Conservation (phyloP, 1,140 invertebrate species). For the Lasioglossum baleicum region DNA sequence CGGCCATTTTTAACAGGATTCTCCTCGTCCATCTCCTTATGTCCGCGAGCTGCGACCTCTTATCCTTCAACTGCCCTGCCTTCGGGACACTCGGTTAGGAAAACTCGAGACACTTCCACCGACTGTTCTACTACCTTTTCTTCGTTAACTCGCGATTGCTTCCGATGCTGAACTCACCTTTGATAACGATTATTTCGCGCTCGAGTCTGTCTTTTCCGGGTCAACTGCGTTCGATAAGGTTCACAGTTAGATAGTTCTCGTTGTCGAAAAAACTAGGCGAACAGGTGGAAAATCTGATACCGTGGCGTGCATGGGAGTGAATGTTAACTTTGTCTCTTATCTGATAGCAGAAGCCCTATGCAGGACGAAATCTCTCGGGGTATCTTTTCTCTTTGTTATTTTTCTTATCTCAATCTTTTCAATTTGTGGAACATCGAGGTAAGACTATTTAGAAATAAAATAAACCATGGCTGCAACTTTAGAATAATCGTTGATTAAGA, state of each 20-base stretch:
- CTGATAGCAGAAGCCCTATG: no score
- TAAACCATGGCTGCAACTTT: no score
- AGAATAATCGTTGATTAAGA: no score
- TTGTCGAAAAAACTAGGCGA: not conserved
- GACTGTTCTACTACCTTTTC: not conserved
- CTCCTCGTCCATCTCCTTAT: constrained; percentile 31
- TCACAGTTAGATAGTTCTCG: not conserved
- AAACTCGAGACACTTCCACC: not conserved
- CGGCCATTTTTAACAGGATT: constrained; percentile 64
- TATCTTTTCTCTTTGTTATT: no score
- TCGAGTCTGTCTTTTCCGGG: not conserved
- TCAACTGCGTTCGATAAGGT: not conserved
- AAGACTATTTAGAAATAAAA: no score
- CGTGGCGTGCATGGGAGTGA: no score
- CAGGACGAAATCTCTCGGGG: no score
- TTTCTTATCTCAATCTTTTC: no score
- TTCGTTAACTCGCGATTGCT: constrained; percentile 17
- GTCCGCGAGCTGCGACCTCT: constrained; percentile 24
- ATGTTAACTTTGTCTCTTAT: no score
- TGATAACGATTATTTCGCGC: not conserved
- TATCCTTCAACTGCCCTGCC: constrained; percentile 10
- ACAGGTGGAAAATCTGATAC: not conserved
- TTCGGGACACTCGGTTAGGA: not conserved
- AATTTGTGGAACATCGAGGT: no score
- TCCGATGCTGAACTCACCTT: not conserved